Evolutionary conservation across 1,140 invertebrate genomes (phyloP), one percentile per base, ranked within the genome.

Genomic region (Laodelphax striatellus): DNA sequence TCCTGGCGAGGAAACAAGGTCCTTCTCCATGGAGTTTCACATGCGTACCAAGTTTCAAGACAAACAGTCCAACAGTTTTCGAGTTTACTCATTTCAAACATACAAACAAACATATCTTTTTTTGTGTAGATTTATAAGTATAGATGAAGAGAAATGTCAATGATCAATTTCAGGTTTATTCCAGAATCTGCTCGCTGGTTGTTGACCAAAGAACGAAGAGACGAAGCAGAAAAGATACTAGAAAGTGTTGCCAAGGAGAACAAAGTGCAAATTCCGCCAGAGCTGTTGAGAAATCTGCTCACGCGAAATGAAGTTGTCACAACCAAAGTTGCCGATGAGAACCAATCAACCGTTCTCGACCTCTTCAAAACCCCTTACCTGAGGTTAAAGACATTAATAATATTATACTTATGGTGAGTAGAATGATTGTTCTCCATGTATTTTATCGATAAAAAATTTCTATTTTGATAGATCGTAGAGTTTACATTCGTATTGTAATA

Each of bases 121-220:
- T n/a, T n/a, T n/a, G n/a, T n/a, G n/a, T n/a, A n/a, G n/a, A n/a
- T n/a, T n/a, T n/a, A n/a, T n/a, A n/a, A n/a, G n/a, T n/a, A n/a
- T n/a, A n/a, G n/a, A 38, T 38, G 34, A 38, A 8, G 34, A 11
- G 34, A 38, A n/a, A n/a, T n/a, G n/a, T n/a, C n/a, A n/a, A 38
- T 38, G 34, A 38, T 38, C 34, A 38, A 38, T 38, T 59, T 58
- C 17, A 83, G 81, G 80, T 84, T 90, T 63, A 84, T 90, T 69
- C 89, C 89, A 2, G 90, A 92, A 71, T 91, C 88, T 5, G 82
- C 84, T 1, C 78, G 89, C 62, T 92, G 89, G 89, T 70, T 92
- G 14, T 70, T 92, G 21, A 82, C 84, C 2, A 87, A 90, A 71
- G 85, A 84, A n/a, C 77, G 83, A 28, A 73, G 77, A 14, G 78